Evolutionary conservation across 2,888 invertebrate species (phyloP).

Genomic region (Arge pagana): DNA sequence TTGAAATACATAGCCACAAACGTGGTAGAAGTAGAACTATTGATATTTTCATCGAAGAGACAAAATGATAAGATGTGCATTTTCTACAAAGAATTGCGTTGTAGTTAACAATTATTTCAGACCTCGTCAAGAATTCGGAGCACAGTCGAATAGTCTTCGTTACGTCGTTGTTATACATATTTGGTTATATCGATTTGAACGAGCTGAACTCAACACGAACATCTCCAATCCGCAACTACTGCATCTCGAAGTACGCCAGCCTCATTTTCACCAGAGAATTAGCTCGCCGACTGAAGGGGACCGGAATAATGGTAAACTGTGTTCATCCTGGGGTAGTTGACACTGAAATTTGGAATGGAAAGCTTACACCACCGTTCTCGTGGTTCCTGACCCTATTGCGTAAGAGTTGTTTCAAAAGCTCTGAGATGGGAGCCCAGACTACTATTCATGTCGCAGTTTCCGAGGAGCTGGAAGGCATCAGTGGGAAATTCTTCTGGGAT

Average conservation of each 20-base stretch:
- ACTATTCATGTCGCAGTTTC: slow-evolving; percentile 77
- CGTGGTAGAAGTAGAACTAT: too few species aligned
- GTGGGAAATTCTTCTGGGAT: slow-evolving; percentile 83
- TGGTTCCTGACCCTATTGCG: slow-evolving; percentile 69
- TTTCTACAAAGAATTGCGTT: too few species aligned
- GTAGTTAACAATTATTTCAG: too few species aligned
- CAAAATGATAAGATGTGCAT: too few species aligned
- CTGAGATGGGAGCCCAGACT: slow-evolving; percentile 81
- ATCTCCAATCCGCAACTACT: slow-evolving; percentile 69
- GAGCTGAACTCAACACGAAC: slow-evolving; percentile 77
- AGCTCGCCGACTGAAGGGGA: slow-evolving; percentile 75
- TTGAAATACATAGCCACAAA: too few species aligned
- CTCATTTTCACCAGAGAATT: slow-evolving; percentile 81
- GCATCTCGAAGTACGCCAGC: slow-evolving; percentile 84
- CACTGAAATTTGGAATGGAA: slow-evolving; percentile 78
- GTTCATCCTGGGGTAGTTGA: slow-evolving; percentile 87
- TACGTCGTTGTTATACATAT: slow-evolving; percentile 78
- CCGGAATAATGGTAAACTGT: slow-evolving; percentile 81
- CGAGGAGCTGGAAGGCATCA: slow-evolving; percentile 69
- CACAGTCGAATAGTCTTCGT: slow-evolving; percentile 81
- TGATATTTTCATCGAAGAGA: too few species aligned
- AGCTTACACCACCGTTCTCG: slow-evolving; percentile 75
- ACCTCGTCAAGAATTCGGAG: slow-evolving; percentile 74
- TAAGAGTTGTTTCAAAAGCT: slow-evolving; percentile 76
- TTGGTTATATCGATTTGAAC: slow-evolving; percentile 73